Base-by-base conservation (phyloP, 1,140 invertebrate species). In the Drosophila lini region DNA sequence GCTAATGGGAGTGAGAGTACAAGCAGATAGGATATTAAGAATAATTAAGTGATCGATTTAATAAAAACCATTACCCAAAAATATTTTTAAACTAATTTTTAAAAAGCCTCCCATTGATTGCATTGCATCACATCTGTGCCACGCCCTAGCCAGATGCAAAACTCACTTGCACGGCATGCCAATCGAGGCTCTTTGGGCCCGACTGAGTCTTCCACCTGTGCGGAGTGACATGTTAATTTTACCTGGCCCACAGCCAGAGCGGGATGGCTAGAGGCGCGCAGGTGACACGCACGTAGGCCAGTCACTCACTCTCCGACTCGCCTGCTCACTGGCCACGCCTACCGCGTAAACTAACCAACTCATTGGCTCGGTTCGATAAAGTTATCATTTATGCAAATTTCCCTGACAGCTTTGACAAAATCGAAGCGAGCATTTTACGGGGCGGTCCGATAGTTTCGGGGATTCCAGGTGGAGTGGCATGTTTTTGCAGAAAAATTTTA, bases 371-470 rank as follows among this genome's bases (percentile, higher is more conserved):
- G 70, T 45, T 69, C 80, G 77, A 89, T 89, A 81, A 81, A 89
- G 84, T 84, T 89, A 89, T 89, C 84, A 89, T 79, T 84, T 89
- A 89, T 89, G 84, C 84, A 81, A 89, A 89, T 89, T 79, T 67
- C 32, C 38, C 75, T 62, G 84, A 78, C 80, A 89, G 69, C 65
- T 74, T 77, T 62, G 78, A 47, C 55, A 75, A 77, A 75, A 57
- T 53, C 10, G 11, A 55, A 67, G 48, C 68, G 13, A 70, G 10
- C 32, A 15, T 22, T 38, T 56, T n/a, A 22, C 32, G 48, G 47
- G 67, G 67, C 50, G 42, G 31, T 19, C 31, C 34, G 6, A 19
- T 22, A 47, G 36, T 28, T 53, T 76, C 8, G 32, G 50, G 16
- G 74, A 58, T 48, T 34, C 34, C 45, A 50, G 50, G 16, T 19